These are phyloP conservation scores for Drosophila sordidapex DNA, from an alignment of 2,888 invertebrate genomes.

Conservation along the genomic window DNA sequence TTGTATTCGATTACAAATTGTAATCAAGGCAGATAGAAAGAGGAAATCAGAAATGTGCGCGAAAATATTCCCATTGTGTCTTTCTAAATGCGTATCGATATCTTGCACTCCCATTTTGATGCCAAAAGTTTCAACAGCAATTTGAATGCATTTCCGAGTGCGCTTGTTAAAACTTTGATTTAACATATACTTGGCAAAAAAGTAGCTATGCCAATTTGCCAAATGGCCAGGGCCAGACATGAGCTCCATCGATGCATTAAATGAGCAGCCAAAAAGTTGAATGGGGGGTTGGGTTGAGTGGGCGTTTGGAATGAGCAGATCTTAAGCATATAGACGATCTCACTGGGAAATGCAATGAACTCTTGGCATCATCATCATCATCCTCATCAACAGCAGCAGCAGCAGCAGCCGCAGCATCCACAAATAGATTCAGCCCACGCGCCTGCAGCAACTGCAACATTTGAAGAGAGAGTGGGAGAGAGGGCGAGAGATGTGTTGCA, in stretches of 20 bases:
- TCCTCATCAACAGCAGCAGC: not conserved
- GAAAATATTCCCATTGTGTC: not conserved
- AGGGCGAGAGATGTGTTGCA: not conserved
- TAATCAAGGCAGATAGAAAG: not conserved
- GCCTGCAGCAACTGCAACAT: conserved; percentile 19
- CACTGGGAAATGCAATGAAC: conserved; percentile 61
- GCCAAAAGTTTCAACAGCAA: conserved; percentile 1
- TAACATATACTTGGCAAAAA: conserved; percentile 8
- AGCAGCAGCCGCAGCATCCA: not conserved
- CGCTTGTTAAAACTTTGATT: conserved; percentile 21
- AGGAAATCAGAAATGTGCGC: not conserved
- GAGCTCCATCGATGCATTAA: conserved; percentile 48
- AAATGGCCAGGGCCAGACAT: conserved; percentile 43
- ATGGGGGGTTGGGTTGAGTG: not conserved
- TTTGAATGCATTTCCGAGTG: conserved; percentile 3
- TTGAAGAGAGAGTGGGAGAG: not conserved
- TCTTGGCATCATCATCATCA: conserved; percentile 43
- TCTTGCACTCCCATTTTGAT: not conserved
- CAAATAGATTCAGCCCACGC: conserved; percentile 67
- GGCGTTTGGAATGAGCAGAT: conserved; percentile 2
- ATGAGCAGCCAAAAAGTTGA: conserved; percentile 41
- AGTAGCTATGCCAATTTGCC: conserved; percentile 29
- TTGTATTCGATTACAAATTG: not conserved
- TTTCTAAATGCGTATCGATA: not conserved
- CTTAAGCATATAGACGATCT: conserved; percentile 18